Conservation (phyloP, 2,888 invertebrate genomes). For the Limnephilus lunatus region DNA sequence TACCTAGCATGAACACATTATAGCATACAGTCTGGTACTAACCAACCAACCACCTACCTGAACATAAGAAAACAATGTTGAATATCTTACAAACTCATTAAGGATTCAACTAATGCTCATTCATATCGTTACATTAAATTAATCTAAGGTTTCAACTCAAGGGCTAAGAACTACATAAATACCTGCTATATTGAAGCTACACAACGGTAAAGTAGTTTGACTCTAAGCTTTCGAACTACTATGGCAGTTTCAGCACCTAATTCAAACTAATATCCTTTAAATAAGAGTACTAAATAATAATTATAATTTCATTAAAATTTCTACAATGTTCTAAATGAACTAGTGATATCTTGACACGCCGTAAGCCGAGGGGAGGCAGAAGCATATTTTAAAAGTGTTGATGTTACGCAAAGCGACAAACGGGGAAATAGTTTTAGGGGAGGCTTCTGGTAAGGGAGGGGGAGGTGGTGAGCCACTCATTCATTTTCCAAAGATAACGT, state of each 20-base stretch:
- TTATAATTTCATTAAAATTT: neutral
- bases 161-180: neutral
- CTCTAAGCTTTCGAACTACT: neutral
- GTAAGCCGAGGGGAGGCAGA: neutral
- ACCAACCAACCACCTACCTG: neutral
- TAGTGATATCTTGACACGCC: neutral
- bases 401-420: constrained; percentile 41
- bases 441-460: neutral
- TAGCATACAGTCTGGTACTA: neutral
- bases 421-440: constrained; percentile 43
- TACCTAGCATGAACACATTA: neutral
- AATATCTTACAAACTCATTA: neutral
- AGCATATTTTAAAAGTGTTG: constrained; percentile 29
- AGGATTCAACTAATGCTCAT: neutral
- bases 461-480: constrained; percentile 44
- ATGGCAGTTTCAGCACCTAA: neutral
- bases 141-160: neutral
- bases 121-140: neutral
- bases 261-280: neutral
- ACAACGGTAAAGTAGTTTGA: neutral
- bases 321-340: neutral
- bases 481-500: constrained; percentile 62
- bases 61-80: neutral
- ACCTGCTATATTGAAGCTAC: neutral
- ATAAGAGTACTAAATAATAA: neutral